phyloP scores from a whole-genome alignment of 2,888 invertebrate species.

The Spilosoma lubricipeda region DNA sequence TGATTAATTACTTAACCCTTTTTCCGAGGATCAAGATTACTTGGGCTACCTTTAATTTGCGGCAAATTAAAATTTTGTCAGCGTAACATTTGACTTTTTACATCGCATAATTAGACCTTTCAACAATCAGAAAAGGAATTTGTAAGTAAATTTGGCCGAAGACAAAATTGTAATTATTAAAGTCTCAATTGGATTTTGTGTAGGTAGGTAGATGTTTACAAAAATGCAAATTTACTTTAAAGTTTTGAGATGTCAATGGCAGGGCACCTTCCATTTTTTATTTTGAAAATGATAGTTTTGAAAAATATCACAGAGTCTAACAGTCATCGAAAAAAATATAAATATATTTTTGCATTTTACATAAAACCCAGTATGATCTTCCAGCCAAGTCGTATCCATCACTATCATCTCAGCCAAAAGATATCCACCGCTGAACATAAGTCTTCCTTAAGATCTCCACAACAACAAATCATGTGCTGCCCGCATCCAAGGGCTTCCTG shows the following conservation, averaged over 20 bases:
- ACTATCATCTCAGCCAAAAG: too few species aligned
- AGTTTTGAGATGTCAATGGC: background rate
- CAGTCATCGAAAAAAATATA: background rate
- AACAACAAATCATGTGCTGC: too few species aligned
- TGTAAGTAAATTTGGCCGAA: constrained; percentile 8
- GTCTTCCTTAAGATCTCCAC: too few species aligned
- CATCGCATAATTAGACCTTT: constrained; percentile 17
- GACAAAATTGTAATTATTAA: constrained; percentile 12
- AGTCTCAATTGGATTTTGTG: background rate
- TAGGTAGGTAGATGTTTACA: background rate
- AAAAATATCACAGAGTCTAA: background rate
- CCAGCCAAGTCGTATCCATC: too few species aligned
- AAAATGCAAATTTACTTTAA: constrained; percentile 2
- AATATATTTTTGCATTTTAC: too few species aligned
- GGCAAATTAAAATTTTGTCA: constrained; percentile 23
- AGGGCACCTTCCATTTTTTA: too few species aligned
- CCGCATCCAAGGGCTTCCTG: too few species aligned
- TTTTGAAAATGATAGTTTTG: too few species aligned
- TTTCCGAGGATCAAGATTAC: constrained; percentile 12
- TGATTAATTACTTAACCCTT: constrained; percentile 7
- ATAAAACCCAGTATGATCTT: too few species aligned
- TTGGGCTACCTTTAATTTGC: constrained; percentile 7
- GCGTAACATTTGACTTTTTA: constrained; percentile 4
- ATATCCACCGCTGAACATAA: too few species aligned
- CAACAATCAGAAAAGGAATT: constrained; percentile 11